phyloP scores from a whole-genome alignment of 1,140 invertebrate species.

The Himalopsyche phryganea region DNA sequence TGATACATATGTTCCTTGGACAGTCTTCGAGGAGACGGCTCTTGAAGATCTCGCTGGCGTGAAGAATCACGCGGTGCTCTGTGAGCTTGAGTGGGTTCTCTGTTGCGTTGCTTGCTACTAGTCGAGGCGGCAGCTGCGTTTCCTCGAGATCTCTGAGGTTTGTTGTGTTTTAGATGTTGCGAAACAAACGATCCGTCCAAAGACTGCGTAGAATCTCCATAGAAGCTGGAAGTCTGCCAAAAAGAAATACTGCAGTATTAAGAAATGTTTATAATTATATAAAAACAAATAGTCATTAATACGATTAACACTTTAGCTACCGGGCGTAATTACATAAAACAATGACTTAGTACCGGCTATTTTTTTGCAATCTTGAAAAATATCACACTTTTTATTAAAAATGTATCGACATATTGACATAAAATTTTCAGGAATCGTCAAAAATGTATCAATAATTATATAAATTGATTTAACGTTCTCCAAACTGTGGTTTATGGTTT shows the following conservation, averaged over 20 bases:
- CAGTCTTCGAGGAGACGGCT: neutral
- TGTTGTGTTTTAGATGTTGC: constrained; percentile 12
- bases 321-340: too few relatives aligned
- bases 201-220: constrained; percentile 20
- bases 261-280: too few relatives aligned
- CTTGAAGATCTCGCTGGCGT: neutral
- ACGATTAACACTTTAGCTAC: too few relatives aligned
- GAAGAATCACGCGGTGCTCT: too few relatives aligned
- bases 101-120: constrained; percentile 16
- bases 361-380: too few relatives aligned
- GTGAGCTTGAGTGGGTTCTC: neutral
- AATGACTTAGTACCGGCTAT: too few relatives aligned
- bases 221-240: constrained; percentile 11
- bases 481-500: too few relatives aligned
- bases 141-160: neutral
- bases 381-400: too few relatives aligned
- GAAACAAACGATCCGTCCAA: constrained; percentile 15
- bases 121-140: neutral
- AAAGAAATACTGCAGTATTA: constrained; percentile 6
- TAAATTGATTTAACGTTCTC: too few relatives aligned
- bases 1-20: neutral
- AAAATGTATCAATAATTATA: too few relatives aligned
- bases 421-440: too few relatives aligned
- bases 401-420: too few relatives aligned
- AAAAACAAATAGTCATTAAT: neutral